A percentile compares a stretch with the other conserved stretches of the same genome.
Conservation (phyloP, 1,140 invertebrate species). For the Branchinecta lindahli region DNA sequence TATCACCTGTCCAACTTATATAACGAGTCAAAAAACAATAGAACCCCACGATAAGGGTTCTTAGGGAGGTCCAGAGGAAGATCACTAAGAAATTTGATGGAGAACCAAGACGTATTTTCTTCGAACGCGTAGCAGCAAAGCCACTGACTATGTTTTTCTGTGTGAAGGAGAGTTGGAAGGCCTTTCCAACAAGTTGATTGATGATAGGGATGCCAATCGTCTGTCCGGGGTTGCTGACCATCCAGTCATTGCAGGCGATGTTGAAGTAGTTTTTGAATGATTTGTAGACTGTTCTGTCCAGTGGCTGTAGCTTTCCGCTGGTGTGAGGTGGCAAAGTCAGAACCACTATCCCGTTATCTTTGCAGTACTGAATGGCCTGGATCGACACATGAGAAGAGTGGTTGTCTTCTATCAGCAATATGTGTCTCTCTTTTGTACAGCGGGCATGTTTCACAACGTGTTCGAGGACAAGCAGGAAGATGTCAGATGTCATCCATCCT, state of each 20-base stretch:
- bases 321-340: constrained; percentile 35
- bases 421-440: constrained; percentile 21
- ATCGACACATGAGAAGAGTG: constrained; percentile 27
- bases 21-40: no score
- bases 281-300: constrained; percentile 33
- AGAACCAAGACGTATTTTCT: no score
- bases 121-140: neutral
- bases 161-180: constrained; percentile 10
- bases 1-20: no score
- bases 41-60: no score
- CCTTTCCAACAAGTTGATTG: neutral
- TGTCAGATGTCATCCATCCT: constrained; percentile 28
- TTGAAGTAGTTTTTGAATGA: constrained; percentile 32
- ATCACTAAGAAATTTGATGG: no score
- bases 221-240: constrained; percentile 23
- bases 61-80: no score
- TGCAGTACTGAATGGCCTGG: constrained; percentile 25
- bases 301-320: constrained; percentile 34
- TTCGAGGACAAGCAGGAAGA: constrained; percentile 28
- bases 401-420: constrained; percentile 28
- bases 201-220: constrained; percentile 21
- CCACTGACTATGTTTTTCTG: constrained; percentile 9
- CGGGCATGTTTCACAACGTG: constrained; percentile 31
- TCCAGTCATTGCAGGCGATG: constrained; percentile 24
- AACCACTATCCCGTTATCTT: constrained; percentile 28